Percentiles rank a stretch among this genome's conserved stretches.
phyloP scores from a whole-genome alignment of 2,888 invertebrate species.

The Apocheima hispidaria region DNA sequence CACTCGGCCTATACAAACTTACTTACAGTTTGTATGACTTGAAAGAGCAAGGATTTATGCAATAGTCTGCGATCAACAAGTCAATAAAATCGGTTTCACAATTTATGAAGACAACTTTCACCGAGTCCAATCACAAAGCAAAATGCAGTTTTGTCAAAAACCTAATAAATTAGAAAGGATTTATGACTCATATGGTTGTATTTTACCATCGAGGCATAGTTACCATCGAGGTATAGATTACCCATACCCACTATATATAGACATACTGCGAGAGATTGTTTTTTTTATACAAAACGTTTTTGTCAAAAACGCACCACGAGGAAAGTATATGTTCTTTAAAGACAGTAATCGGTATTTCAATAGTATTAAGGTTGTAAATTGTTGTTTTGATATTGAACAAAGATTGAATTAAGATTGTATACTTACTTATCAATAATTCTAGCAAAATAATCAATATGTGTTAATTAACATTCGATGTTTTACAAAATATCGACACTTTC shows the following conservation, averaged over 20 bases:
- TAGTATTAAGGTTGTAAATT: background rate
- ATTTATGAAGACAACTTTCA: slow-evolving; percentile 40
- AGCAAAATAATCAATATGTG: slow-evolving; percentile 19
- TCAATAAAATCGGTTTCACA: slow-evolving; percentile 36
- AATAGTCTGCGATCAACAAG: slow-evolving; percentile 28
- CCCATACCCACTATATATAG: too few relatives aligned
- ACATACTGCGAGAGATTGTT: too few relatives aligned
- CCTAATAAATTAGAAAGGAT: slow-evolving; percentile 36
- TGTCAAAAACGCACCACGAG: too few relatives aligned
- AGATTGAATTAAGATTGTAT: slow-evolving; percentile 9
- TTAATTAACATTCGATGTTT: slow-evolving; percentile 32
- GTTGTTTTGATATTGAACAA: slow-evolving; percentile 5
- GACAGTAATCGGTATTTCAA: too few relatives aligned
- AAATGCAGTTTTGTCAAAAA: slow-evolving; percentile 42
- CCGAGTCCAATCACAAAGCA: slow-evolving; percentile 36
- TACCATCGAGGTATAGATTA: too few relatives aligned
- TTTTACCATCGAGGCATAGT: background rate
- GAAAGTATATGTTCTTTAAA: too few relatives aligned
- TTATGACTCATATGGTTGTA: background rate
- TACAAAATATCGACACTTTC: slow-evolving; percentile 25
- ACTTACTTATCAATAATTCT: slow-evolving; percentile 17
- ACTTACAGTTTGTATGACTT: background rate
- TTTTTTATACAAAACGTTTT: too few relatives aligned
- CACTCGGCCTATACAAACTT: too few relatives aligned
- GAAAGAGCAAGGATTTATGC: slow-evolving; percentile 25